phyloP scores from a whole-genome alignment of 2,113 vertebrate species.

The Leuciscus idus region DNA sequence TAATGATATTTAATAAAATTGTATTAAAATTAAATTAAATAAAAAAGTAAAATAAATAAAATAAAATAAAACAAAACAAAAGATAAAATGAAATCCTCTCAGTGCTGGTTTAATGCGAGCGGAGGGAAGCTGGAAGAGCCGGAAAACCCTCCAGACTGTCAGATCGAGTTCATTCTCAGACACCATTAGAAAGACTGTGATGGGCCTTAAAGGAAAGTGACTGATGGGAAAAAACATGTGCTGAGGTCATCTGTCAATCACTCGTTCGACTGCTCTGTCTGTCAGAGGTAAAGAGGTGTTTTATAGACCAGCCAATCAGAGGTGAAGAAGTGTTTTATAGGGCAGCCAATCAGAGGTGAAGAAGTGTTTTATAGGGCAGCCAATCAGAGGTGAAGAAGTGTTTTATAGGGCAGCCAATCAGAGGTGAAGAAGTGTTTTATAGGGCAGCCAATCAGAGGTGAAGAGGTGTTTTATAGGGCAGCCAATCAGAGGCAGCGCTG shows the following conservation, averaged over 20 bases:
- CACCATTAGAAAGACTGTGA: background rate
- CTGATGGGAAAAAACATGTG: background rate
- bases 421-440: slow-evolving; percentile 17
- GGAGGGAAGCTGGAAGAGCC: too few relatives aligned
- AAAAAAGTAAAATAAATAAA: too few relatives aligned
- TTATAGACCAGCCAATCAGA: slow-evolving; percentile 18
- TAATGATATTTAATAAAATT: too few relatives aligned
- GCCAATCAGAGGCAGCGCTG: slow-evolving; percentile 11
- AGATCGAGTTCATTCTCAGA: background rate
- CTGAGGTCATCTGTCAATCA: background rate
- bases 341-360: slow-evolving; percentile 14
- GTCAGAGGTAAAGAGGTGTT: background rate
- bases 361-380: background rate
- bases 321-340: slow-evolving; percentile 15
- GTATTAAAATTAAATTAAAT: too few relatives aligned
- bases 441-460: slow-evolving; percentile 3
- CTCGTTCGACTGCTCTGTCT: background rate
- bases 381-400: slow-evolving; percentile 25
- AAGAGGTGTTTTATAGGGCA: background rate
- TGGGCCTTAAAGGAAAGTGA: too few relatives aligned
- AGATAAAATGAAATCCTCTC: too few relatives aligned
- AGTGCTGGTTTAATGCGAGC: too few relatives aligned
- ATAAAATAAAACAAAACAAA: too few relatives aligned
- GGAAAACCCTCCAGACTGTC: too few relatives aligned
- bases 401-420: slow-evolving; percentile 21